Conservation (phyloP, 2,888 invertebrate species). For the Venusia cambrica region DNA sequence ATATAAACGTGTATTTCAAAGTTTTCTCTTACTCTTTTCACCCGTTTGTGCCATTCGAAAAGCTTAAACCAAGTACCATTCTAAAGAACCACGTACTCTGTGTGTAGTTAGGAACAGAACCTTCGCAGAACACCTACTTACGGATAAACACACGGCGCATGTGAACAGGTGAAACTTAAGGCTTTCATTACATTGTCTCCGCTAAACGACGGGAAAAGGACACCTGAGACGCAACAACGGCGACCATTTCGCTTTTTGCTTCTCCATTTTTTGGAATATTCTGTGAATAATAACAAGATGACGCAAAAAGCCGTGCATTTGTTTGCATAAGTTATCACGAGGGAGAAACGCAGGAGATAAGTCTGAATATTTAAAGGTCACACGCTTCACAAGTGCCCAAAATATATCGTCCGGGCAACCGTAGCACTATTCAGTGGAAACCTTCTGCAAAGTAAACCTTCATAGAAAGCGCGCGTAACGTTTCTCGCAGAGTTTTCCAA, state of each 20-base stretch:
- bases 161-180: slow-evolving; percentile 33
- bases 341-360: slow-evolving; percentile 31
- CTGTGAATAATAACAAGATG: slow-evolving; percentile 31
- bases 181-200: slow-evolving; percentile 49
- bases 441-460: slow-evolving; percentile 52
- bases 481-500: slow-evolving; percentile 40
- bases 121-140: slow-evolving; percentile 33
- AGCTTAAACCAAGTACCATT: no score
- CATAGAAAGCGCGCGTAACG: slow-evolving; percentile 49
- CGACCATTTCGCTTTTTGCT: slow-evolving; percentile 33
- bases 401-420: slow-evolving; percentile 58
- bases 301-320: slow-evolving; percentile 45
- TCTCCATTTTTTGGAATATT: slow-evolving; percentile 27
- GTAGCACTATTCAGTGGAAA: slow-evolving; percentile 56
- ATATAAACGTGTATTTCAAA: no score
- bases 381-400: slow-evolving; percentile 35
- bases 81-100: no score
- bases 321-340: slow-evolving; percentile 57
- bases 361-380: slow-evolving; percentile 22
- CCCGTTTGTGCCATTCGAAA: no score
- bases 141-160: slow-evolving; percentile 32
- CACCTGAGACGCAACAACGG: slow-evolving; percentile 50
- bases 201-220: slow-evolving; percentile 40
- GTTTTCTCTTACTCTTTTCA: no score
- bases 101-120: no score